Evolutionary conservation across 2,888 invertebrate species (phyloP).

Genomic region (Papilio elwesi): DNA sequence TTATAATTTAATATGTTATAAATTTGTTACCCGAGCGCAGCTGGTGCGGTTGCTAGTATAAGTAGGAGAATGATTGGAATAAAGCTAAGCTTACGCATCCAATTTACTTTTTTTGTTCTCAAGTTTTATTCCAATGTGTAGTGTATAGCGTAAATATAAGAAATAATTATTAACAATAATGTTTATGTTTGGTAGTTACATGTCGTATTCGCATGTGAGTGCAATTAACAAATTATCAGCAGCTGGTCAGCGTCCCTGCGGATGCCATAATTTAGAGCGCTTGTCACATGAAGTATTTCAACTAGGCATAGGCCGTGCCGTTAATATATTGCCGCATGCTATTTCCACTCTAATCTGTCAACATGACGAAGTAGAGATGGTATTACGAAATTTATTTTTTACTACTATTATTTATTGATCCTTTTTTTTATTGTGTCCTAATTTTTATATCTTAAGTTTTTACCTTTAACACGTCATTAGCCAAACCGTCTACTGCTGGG

Average conservation of each 20-base stretch:
- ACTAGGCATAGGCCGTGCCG: not conserved
- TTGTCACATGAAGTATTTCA: slow-evolving; percentile 28
- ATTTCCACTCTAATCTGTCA: slow-evolving; percentile 16
- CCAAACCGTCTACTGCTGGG: no score
- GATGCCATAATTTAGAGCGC: slow-evolving; percentile 22
- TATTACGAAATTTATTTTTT: not conserved
- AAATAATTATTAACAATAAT: no score
- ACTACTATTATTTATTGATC: not conserved
- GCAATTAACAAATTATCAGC: slow-evolving; percentile 25
- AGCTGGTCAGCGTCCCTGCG: slow-evolving; percentile 25
- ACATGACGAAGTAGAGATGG: not conserved
- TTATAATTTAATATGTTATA: no score
- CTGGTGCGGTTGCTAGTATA: no score
- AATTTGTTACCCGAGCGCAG: no score
- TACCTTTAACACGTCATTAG: no score
- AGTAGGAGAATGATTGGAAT: no score
- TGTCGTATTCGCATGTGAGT: not conserved
- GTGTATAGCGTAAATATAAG: no score
- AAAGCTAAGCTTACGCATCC: no score
- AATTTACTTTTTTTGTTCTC: no score
- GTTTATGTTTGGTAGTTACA: not conserved
- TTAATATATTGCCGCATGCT: slow-evolving; percentile 9
- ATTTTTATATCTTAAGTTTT: no score
- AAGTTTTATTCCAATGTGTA: no score
- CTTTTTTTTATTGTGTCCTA: not conserved